phyloP scores from a whole-genome alignment of 2,888 invertebrate genomes.

The Drosophila mimica region DNA sequence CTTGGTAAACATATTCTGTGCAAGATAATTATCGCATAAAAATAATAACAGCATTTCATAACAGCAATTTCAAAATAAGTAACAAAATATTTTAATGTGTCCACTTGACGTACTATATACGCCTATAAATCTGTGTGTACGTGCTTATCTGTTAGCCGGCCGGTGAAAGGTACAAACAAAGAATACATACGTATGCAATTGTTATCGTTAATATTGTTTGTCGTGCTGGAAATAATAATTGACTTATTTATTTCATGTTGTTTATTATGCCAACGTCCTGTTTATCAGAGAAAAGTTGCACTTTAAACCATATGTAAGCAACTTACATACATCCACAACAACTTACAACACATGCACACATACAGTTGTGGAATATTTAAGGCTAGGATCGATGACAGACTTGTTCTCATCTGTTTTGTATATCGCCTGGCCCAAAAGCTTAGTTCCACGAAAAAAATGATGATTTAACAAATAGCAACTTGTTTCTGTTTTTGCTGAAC shows the following conservation, averaged over 20 bases:
- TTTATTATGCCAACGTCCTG: conserved; percentile 33
- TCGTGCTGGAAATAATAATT: conserved; percentile 50
- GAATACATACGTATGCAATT: conserved; percentile 11
- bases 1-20: no score
- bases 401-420: neutral
- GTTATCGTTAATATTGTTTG: conserved; percentile 45
- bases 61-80: no score
- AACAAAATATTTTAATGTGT: neutral
- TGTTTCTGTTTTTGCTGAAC: conserved; percentile 17
- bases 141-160: conserved; percentile 75
- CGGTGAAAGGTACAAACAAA: conserved; percentile 60
- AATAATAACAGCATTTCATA: no score
- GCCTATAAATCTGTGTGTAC: conserved; percentile 11
- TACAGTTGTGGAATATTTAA: conserved; percentile 8
- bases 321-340: neutral
- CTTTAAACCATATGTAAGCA: conserved; percentile 32
- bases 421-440: conserved; percentile 22
- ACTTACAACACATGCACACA: neutral
- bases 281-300: conserved; percentile 32
- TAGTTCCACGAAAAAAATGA: conserved; percentile 11
- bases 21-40: no score
- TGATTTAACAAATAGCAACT: conserved; percentile 15
- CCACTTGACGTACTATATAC: neutral
- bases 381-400: conserved; percentile 30
- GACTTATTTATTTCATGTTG: conserved; percentile 32